Evolutionary conservation across 1,140 invertebrate species (phyloP).

Genomic region (Anastrepha obliqua): DNA sequence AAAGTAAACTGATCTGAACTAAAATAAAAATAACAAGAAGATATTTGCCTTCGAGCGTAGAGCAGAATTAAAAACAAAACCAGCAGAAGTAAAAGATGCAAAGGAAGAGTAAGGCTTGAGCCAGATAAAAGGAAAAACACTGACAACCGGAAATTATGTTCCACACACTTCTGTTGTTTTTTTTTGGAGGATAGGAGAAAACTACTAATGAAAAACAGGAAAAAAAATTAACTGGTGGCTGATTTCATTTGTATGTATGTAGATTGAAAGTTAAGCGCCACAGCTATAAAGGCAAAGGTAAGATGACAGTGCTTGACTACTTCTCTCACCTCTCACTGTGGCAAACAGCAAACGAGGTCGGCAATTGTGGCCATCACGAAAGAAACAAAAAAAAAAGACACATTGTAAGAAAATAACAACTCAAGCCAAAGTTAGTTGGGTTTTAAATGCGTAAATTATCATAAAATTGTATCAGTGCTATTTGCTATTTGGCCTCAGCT

Average conservation of each 20-base stretch:
- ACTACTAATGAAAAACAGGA: neutral
- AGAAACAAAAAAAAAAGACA: neutral
- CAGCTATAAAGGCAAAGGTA: neutral
- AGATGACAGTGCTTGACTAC: too few species aligned
- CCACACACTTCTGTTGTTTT: neutral
- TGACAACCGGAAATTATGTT: slow-evolving; percentile 3
- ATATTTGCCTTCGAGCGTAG: neutral
- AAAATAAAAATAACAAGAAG: neutral
- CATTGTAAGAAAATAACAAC: neutral
- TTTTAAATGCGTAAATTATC: slow-evolving; percentile 30
- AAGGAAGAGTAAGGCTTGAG: neutral
- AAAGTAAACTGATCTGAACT: neutral
- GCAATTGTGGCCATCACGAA: neutral
- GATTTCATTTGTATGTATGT: neutral
- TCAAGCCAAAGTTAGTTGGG: neutral
- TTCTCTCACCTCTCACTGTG: too few species aligned
- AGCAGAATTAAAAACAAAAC: neutral
- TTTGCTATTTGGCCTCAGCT: neutral
- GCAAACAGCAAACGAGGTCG: neutral
- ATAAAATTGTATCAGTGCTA: neutral
- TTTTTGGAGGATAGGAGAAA: neutral
- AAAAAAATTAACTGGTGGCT: neutral
- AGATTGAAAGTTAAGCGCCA: neutral
- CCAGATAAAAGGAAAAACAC: neutral
- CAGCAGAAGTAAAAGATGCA: neutral